phyloP scores from a whole-genome alignment of 2,113 vertebrate genomes.

The Pomatorhinus ruficollis region DNA sequence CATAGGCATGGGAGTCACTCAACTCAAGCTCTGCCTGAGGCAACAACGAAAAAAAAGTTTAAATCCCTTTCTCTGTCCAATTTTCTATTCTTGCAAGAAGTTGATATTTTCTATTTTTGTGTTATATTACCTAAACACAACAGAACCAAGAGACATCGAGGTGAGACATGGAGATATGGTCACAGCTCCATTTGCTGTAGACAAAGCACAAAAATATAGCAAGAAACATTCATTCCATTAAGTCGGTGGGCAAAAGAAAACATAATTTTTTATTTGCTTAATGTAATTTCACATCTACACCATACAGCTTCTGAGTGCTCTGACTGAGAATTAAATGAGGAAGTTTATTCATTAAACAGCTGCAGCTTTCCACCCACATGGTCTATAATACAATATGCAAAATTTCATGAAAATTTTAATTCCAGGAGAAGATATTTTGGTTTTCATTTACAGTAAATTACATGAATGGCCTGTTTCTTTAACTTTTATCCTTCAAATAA shows the following conservation, averaged over 20 bases:
- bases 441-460: constrained; percentile 1
- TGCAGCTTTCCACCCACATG: not conserved
- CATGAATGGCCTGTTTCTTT: not conserved
- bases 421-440: not conserved
- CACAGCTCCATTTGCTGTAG: not conserved
- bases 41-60: not conserved
- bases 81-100: not conserved
- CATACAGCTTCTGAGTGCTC: not conserved
- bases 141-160: not conserved
- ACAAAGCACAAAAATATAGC: not conserved
- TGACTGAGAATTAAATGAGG: not conserved
- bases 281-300: not conserved
- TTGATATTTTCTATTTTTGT: not conserved
- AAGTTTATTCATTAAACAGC: not conserved
- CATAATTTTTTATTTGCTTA: not conserved
- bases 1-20: not conserved
- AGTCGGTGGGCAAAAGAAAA: not conserved
- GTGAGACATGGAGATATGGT: accelerated
- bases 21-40: not conserved
- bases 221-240: not conserved
- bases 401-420: not conserved
- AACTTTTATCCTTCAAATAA: not conserved
- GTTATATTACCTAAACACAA: not conserved
- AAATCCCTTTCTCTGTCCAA: not conserved
- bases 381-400: not conserved